Evolutionary conservation across 1,140 invertebrate genomes (phyloP).

Genomic region (Centruroides vittatus): DNA sequence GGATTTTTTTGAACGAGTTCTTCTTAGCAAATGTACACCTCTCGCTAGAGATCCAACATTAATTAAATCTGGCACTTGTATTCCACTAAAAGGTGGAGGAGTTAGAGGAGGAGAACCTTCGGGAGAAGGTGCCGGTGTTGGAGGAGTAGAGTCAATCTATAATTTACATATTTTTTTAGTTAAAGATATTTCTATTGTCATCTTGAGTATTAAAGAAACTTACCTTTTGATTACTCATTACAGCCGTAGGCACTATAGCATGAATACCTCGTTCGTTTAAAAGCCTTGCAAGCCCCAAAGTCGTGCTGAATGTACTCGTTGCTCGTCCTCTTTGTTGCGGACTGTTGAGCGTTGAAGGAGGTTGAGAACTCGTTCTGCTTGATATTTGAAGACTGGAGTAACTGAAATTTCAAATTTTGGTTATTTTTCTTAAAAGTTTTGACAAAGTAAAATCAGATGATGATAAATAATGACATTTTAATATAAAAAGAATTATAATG

Average conservation of each 20-base stretch:
- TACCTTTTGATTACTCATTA: background rate
- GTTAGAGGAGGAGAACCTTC: constrained; percentile 42
- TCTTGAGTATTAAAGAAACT: no score
- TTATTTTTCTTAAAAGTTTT: no score
- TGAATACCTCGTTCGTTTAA: constrained; percentile 60
- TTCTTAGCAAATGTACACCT: constrained; percentile 6
- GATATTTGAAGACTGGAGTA: constrained; percentile 12
- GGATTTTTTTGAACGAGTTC: background rate
- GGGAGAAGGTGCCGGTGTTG: constrained; percentile 67
- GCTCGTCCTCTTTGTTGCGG: constrained; percentile 37
- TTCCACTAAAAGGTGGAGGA: constrained; percentile 18
- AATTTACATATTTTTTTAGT: background rate
- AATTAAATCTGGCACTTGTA: constrained; percentile 15
- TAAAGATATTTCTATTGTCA: no score
- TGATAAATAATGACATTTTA: no score
- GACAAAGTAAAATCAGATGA: no score
- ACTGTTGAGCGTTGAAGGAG: constrained; percentile 15
- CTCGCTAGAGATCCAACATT: constrained; percentile 10
- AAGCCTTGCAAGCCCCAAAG: constrained; percentile 56
- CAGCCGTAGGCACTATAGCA: constrained; percentile 37
- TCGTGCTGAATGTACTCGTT: constrained; percentile 52
- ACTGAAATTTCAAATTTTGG: constrained; percentile 5
- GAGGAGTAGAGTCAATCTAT: constrained; percentile 45
- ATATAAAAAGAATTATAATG: no score
- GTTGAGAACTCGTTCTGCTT: constrained; percentile 33